These are phyloP conservation scores for Pithys albifrons DNA, from an alignment of 2,113 vertebrate species.

Conservation along the genomic window DNA sequence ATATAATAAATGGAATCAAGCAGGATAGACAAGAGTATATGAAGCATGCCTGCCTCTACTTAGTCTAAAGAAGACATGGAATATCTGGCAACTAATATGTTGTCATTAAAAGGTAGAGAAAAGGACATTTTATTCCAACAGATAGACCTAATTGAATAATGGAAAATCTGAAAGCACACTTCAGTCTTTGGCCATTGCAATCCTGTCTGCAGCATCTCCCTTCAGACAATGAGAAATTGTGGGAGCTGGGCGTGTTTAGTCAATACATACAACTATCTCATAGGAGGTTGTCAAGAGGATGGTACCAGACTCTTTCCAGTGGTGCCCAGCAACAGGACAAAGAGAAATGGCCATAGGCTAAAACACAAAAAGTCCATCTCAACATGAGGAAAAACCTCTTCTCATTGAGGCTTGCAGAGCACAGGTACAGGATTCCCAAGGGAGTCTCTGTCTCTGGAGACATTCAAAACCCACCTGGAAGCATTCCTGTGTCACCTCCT, in stretches of 20 bases:
- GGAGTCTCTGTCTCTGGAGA: not conserved
- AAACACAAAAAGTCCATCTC: not conserved
- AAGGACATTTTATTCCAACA: not conserved
- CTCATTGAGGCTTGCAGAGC: not conserved
- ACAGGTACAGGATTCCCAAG: not conserved
- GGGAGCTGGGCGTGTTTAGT: not conserved
- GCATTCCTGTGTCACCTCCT: not conserved
- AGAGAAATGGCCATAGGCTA: not conserved
- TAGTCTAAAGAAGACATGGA: not conserved
- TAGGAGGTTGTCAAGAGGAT: not conserved
- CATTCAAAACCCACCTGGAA: not conserved
- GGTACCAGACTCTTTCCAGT: not conserved
- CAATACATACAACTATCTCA: not conserved
- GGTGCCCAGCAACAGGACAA: not conserved
- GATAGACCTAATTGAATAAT: not conserved
- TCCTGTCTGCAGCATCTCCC: not conserved
- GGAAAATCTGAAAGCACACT: not conserved
- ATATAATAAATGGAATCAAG: slow-evolving; percentile 34
- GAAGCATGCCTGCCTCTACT: slow-evolving; percentile 15
- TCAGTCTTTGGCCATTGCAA: not conserved
- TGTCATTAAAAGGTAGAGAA: not conserved
- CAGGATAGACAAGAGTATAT: slow-evolving; percentile 9
- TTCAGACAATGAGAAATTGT: not conserved
- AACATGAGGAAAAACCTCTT: not conserved
- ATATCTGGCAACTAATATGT: not conserved